phyloP scores from a whole-genome alignment of 2,797 vertebrate species.

The Astyanax mexicanus region DNA sequence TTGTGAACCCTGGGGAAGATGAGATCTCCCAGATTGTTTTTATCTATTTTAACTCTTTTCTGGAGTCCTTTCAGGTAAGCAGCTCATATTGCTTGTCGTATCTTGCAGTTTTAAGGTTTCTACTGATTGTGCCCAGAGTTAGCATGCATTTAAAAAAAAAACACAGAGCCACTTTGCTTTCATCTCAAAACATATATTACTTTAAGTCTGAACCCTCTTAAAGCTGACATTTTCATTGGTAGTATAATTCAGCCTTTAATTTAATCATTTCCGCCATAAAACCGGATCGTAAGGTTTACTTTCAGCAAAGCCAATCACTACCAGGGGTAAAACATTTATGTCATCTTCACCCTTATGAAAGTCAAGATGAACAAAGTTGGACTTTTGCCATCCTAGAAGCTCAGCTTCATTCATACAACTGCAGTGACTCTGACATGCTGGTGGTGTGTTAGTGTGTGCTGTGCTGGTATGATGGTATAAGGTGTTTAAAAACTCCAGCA shows the following conservation, averaged over 20 bases:
- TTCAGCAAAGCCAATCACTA: constrained; percentile 6
- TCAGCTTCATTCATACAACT: too few relatives aligned
- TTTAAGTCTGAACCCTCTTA: not conserved
- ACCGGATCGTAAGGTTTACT: constrained; percentile 3
- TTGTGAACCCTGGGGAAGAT: constrained; percentile 91
- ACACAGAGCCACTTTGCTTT: not conserved
- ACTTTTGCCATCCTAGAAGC: constrained; percentile 9
- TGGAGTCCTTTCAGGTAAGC: constrained; percentile 91
- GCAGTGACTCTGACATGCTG: too few relatives aligned
- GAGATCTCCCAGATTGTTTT: constrained; percentile 89
- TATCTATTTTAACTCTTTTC: constrained; percentile 94
- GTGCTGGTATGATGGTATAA: too few relatives aligned
- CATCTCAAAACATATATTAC: not conserved
- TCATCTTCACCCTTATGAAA: constrained; percentile 12
- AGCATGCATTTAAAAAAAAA: not conserved
- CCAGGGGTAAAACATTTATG: not conserved
- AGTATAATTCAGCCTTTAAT: constrained; percentile 20
- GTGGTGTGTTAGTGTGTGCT: too few relatives aligned
- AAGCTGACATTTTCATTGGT: constrained; percentile 15
- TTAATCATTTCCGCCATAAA: constrained; percentile 17
- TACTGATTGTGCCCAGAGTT: too few relatives aligned
- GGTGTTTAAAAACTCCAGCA: too few relatives aligned
- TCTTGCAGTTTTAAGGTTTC: not conserved
- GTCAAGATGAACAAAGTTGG: not conserved
- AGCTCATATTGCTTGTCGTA: too few relatives aligned